Evolutionary conservation across 2,888 invertebrate species (phyloP).

Genomic region (Arrhopalites spinosus): DNA sequence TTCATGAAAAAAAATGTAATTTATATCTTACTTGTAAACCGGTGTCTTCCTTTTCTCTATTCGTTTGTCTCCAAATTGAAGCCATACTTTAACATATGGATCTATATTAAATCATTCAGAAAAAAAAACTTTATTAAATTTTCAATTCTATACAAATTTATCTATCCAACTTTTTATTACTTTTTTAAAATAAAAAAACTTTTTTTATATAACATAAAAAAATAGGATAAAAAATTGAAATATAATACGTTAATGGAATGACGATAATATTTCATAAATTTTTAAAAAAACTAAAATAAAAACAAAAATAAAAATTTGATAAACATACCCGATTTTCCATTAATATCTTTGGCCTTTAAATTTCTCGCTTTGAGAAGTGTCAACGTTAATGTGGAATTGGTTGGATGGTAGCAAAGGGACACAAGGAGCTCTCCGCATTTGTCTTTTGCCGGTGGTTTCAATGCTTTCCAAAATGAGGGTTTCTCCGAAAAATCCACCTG

Average conservation of each 20-base stretch:
- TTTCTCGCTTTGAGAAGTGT: slow-evolving; percentile 91
- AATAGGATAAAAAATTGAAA: too few species aligned
- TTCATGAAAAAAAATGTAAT: too few species aligned
- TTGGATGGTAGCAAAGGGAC: slow-evolving; percentile 93
- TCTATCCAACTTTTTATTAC: too few species aligned
- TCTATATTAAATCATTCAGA: too few species aligned
- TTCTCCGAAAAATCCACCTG: slow-evolving; percentile 90
- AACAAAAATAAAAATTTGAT: neutral
- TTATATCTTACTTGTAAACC: slow-evolving; percentile 76
- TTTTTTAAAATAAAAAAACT: too few species aligned
- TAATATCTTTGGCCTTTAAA: slow-evolving; percentile 94
- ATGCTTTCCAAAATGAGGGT: slow-evolving; percentile 85
- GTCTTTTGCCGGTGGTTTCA: slow-evolving; percentile 90
- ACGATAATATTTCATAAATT: too few species aligned
- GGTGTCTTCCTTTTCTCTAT: slow-evolving; percentile 96
- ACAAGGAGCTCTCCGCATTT: slow-evolving; percentile 90
- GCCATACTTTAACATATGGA: too few species aligned
- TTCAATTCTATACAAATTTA: too few species aligned
- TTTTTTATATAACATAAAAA: too few species aligned
- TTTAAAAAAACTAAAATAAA: neutral
- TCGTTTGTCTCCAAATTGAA: slow-evolving; percentile 91
- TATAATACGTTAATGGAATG: too few species aligned
- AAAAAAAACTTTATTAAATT: too few species aligned
- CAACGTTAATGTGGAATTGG: slow-evolving; percentile 88
- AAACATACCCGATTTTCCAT: slow-evolving; percentile 82